These are phyloP conservation scores for Dryobates pubescens DNA, from an alignment of 2,797 vertebrate species.

Conservation along the genomic window DNA sequence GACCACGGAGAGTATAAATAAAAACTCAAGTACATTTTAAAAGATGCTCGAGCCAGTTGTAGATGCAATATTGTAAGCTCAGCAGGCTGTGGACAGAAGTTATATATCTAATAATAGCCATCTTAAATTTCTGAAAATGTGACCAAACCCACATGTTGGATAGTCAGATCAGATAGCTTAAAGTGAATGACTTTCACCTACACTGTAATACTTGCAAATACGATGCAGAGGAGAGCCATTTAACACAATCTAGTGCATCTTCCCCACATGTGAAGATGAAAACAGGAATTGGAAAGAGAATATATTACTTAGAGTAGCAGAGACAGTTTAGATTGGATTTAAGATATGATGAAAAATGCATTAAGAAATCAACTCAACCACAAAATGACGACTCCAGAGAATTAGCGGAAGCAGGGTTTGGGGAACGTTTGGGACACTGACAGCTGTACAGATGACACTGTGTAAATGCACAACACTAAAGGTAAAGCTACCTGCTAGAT, in stretches of 20 bases:
- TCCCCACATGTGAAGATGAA: not conserved
- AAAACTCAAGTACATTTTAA: not conserved
- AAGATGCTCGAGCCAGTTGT: not conserved
- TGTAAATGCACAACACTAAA: not conserved
- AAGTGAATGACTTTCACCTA: not conserved
- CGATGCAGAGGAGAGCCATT: not conserved
- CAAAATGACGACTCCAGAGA: not conserved
- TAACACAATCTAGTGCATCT: not conserved
- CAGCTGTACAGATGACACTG: not conserved
- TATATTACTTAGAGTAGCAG: not conserved
- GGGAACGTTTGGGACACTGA: not conserved
- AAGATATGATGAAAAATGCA: not conserved
- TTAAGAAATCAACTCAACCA: conserved; percentile 9
- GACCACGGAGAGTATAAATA: not conserved
- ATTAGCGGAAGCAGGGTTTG: not conserved
- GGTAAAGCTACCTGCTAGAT: not conserved
- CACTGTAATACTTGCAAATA: not conserved
- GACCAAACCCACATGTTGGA: not conserved
- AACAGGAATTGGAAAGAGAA: not conserved
- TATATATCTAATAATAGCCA: not conserved
- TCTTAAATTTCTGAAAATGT: not conserved
- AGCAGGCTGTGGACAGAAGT: not conserved
- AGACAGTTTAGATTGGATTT: conserved; percentile 9
- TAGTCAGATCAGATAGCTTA: not conserved
- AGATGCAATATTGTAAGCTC: not conserved